These are phyloP conservation scores for Cephus sareptanus DNA, from an alignment of 2,888 invertebrate genomes.

Conservation along the genomic window DNA sequence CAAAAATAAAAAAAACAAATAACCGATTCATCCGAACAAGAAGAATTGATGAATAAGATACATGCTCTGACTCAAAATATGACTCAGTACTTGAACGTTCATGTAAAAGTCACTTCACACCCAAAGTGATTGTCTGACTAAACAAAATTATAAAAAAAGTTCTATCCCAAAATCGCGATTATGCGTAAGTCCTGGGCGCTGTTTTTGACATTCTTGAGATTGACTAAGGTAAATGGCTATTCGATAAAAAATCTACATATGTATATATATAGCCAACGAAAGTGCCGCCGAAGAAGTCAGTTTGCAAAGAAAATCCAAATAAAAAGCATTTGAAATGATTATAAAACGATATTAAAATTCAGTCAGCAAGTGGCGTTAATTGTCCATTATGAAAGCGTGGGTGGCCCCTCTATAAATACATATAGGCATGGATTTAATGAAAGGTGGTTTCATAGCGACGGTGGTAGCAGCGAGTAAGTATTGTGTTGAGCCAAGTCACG, in stretches of 20 bases:
- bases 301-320: background rate
- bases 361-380: conserved; percentile 26
- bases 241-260: no score
- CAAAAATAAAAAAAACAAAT: background rate
- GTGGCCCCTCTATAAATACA: conserved; percentile 29
- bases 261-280: background rate
- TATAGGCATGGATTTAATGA: conserved; percentile 39
- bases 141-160: background rate
- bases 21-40: background rate
- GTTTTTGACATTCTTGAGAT: background rate
- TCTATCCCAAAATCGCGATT: no score
- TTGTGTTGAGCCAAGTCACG: conserved; percentile 67
- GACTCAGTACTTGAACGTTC: background rate
- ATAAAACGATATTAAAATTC: background rate
- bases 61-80: background rate
- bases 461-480: conserved; percentile 25
- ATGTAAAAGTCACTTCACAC: background rate
- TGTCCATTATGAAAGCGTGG: conserved; percentile 38
- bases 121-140: background rate
- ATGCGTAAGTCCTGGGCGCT: background rate
- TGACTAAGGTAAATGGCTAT: background rate
- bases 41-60: background rate
- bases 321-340: background rate
- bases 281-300: background rate
- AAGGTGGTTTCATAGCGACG: conserved; percentile 29